Evolutionary conservation across 1,140 invertebrate genomes (phyloP), one percentile per base, ranked within the genome.

Genomic region (Brachionus asplanchnoidis): DNA sequence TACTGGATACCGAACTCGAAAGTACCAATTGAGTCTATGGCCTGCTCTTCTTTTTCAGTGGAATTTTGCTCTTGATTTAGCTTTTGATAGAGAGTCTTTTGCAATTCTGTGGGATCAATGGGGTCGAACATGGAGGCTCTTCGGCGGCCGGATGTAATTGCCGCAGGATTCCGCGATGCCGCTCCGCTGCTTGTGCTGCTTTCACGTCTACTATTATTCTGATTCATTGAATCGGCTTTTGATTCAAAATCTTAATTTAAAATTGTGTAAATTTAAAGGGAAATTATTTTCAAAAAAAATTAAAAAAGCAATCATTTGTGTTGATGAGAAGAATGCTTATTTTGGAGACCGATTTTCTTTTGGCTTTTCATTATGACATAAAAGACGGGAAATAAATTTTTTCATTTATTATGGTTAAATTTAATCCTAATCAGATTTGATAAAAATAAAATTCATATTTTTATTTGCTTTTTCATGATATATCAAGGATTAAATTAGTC

Each of bases 111-210:
- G 2, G 82, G 82, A 40, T 84, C 82, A 40, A 84, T 84, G 1
- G 82, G 82, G 28, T 84, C 82, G 20, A 84, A 84, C 82, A 84
- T 84, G 12, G 82, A 84, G 9, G 82, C 60, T 50, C 82, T 53
- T 9, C 82, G 65, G 23, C 82, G 20, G 9, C 79, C 79, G 14
- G 17, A 20, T 42, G 11, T 7, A 46, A 26, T 77, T 23, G 42
- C 20, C 8, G 73, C 26, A 14, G 73, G 32, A 14, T 23, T 75
- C 17, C 17, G 20, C 4, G 32, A 14, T 17, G n/a, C 36, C 3
- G 66, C 26, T 6, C 66, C 66, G 12, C 66, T 42, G 20, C 36
- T 73, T 20, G 68, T 73, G 32, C 68, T 73, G 20, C 68, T 73
- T 42, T 73, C 68, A 3, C 68, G 32, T 40, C 68, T 28, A 32